Conservation (phyloP, 2,888 invertebrate species). For the Mechanitis mazaeus region DNA sequence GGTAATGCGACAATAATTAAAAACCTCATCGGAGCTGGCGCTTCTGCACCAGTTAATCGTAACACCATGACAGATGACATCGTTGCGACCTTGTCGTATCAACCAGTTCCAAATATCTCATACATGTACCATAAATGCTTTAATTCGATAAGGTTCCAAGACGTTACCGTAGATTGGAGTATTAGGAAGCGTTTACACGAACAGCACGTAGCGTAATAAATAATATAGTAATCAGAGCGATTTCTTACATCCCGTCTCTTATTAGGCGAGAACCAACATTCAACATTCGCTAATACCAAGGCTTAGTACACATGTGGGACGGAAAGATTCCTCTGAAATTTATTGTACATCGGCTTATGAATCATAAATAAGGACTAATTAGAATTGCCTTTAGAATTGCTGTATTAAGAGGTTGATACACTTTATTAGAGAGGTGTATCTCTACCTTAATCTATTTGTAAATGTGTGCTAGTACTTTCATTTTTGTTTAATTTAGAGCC, state of each 20-base stretch:
- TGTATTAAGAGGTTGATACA: constrained; percentile 8
- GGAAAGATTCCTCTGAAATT: constrained; percentile 71
- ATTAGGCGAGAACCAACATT: constrained; percentile 74
- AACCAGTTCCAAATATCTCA: background rate
- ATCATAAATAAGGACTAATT: constrained; percentile 76
- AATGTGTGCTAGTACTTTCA: too few species aligned
- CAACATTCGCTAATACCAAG: constrained; percentile 72
- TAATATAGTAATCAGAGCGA: constrained; percentile 76
- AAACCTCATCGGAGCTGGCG: constrained; percentile 62
- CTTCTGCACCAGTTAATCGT: constrained; percentile 59
- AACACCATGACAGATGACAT: constrained; percentile 63
- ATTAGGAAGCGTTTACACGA: constrained; percentile 75
- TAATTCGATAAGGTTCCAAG: constrained; percentile 55
- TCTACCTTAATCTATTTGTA: too few species aligned
- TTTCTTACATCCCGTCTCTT: constrained; percentile 75
- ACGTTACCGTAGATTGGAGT: constrained; percentile 55
- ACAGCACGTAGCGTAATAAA: constrained; percentile 75
- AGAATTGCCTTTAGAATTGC: constrained; percentile 49
- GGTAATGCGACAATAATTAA: constrained; percentile 64
- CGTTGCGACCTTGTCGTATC: background rate
- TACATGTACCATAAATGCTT: constrained; percentile 19
- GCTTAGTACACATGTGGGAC: constrained; percentile 74
- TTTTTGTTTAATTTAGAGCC: too few species aligned
- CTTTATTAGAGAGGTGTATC: background rate
- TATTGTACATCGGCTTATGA: constrained; percentile 75